phyloP scores from a whole-genome alignment of 2,888 invertebrate genomes.

The Frankliniella intonsa region DNA sequence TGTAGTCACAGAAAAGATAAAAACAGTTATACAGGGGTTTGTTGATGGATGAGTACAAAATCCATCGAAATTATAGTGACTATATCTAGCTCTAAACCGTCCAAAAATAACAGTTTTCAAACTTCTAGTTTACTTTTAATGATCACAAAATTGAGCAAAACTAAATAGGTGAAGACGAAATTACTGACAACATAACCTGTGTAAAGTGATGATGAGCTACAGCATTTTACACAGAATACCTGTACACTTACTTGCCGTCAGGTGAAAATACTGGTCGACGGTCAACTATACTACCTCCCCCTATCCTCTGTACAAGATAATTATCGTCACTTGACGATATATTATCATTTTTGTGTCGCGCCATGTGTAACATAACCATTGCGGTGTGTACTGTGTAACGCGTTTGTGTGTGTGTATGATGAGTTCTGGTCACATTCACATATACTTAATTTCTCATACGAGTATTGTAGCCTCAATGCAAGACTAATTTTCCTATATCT shows the following conservation, averaged over 20 bases:
- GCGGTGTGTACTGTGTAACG: neutral
- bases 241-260: conserved; percentile 57
- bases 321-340: neutral
- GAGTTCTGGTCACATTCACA: too few relatives aligned
- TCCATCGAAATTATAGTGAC: too few relatives aligned
- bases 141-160: too few relatives aligned
- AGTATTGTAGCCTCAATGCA: too few relatives aligned
- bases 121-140: neutral
- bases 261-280: conserved; percentile 58
- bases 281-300: conserved; percentile 59
- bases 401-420: too few relatives aligned
- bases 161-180: too few relatives aligned
- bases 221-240: conserved; percentile 31
- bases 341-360: neutral
- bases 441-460: too few relatives aligned
- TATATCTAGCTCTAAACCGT: neutral
- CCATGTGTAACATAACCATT: neutral
- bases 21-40: neutral
- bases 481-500: too few relatives aligned
- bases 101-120: conserved; percentile 32
- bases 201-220: too few relatives aligned
- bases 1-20: neutral
- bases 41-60: too few relatives aligned
- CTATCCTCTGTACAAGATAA: conserved; percentile 51
- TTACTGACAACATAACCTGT: neutral